A percentile compares a stretch with the other conserved stretches of the same genome.
Conservation (phyloP, 2,888 invertebrate species). For the Eledone cirrhosa region DNA sequence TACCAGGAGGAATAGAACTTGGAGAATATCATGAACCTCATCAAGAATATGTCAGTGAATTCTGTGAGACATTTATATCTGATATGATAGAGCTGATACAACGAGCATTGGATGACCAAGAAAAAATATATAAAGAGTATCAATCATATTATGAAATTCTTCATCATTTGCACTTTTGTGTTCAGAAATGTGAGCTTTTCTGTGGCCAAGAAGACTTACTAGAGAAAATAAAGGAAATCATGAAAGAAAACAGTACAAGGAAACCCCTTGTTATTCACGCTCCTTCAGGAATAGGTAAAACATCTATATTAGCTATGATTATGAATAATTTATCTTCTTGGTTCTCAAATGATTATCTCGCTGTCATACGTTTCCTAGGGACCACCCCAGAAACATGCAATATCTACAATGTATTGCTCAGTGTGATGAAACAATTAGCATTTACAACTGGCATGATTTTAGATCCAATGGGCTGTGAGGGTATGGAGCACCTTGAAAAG, state of each 20-base stretch:
- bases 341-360: conserved; percentile 42
- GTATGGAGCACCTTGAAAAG: conserved; percentile 44
- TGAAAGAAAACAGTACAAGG: conserved; percentile 37
- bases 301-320: conserved; percentile 58
- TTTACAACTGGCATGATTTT: conserved; percentile 48
- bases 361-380: conserved; percentile 52
- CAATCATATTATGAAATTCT: conserved; percentile 53
- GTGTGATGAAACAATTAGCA: conserved; percentile 53
- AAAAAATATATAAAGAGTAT: conserved; percentile 45
- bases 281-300: conserved; percentile 57
- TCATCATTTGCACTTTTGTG: conserved; percentile 60
- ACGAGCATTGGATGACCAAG: conserved; percentile 37
- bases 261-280: conserved; percentile 55
- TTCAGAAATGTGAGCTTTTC: conserved; percentile 55
- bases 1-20: conserved; percentile 49
- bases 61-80: conserved; percentile 48
- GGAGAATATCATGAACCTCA: conserved; percentile 41
- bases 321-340: conserved; percentile 49
- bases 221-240: conserved; percentile 25
- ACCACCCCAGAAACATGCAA: conserved; percentile 49
- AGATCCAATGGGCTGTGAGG: conserved; percentile 54
- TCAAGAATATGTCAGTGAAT: conserved; percentile 45
- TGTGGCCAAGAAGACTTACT: conserved; percentile 57
- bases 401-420: conserved; percentile 48
- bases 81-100: conserved; percentile 46